These are phyloP conservation scores for Neolamprologus longior DNA, from an alignment of 2,113 vertebrate genomes.

Conservation along the genomic window DNA sequence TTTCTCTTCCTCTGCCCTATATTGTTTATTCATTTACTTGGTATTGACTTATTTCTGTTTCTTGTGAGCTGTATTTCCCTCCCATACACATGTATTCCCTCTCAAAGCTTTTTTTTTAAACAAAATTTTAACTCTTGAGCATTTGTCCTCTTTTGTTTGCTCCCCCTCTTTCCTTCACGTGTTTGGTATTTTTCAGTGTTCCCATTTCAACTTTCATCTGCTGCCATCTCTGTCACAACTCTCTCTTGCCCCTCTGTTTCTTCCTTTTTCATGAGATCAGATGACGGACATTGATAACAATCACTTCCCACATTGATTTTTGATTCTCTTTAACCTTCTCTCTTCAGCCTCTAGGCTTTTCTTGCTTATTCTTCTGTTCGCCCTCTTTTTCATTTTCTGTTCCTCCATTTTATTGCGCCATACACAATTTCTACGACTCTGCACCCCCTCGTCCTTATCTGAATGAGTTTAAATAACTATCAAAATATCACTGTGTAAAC, in stretches of 20 bases:
- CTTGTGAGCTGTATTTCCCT: background rate
- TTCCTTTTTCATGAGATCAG: background rate
- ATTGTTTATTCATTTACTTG: background rate
- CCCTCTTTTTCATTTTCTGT: background rate
- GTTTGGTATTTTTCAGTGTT: background rate
- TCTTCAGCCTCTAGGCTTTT: background rate
- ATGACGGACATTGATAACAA: background rate
- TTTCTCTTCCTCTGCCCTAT: background rate
- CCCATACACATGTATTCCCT: background rate
- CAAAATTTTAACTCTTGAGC: accelerated
- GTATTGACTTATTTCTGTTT: background rate
- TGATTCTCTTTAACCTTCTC: background rate
- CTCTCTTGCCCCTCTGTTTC: background rate
- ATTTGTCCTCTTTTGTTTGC: background rate
- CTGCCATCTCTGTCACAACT: background rate
- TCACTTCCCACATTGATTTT: background rate
- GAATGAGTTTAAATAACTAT: background rate
- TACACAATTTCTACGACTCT: background rate
- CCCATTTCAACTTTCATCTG: background rate
- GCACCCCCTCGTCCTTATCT: too few relatives aligned
- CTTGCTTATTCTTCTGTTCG: background rate
- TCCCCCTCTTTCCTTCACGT: background rate
- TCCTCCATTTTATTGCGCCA: background rate
- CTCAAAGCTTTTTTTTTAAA: background rate
- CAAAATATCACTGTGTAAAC: background rate